These are phyloP conservation scores for Pelmatolapia mariae DNA, from an alignment of 2,113 vertebrate genomes.

Conservation along the genomic window DNA sequence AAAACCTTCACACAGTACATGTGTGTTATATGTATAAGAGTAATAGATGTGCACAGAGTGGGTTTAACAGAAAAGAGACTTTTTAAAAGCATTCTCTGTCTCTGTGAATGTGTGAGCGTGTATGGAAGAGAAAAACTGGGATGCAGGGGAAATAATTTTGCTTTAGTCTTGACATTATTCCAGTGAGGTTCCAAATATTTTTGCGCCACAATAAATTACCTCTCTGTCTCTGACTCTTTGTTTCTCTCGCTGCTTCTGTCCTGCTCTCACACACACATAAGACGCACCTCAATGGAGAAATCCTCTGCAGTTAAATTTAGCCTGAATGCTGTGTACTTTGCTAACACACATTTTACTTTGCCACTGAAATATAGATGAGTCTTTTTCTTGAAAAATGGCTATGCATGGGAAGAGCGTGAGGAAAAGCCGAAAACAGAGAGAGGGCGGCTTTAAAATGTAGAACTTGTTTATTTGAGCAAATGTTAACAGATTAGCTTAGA, in stretches of 20 bases:
- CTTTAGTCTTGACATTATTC: constrained; percentile 19
- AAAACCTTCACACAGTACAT: not conserved
- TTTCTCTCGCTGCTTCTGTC: not conserved
- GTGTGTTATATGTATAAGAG: not conserved
- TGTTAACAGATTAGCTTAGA: not conserved
- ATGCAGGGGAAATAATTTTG: not conserved
- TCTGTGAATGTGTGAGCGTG: not conserved
- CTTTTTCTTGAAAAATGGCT: constrained; percentile 16
- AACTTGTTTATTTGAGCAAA: not conserved
- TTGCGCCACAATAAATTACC: not conserved
- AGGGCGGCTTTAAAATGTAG: not conserved
- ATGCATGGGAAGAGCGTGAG: not conserved
- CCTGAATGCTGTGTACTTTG: constrained; percentile 43
- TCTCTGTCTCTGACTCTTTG: not conserved
- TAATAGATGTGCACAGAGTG: not conserved
- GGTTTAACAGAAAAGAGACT: not conserved
- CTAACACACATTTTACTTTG: constrained; percentile 48
- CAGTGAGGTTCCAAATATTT: constrained; percentile 7
- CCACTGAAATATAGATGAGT: constrained; percentile 59
- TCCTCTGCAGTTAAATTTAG: constrained; percentile 50
- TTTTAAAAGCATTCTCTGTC: not conserved
- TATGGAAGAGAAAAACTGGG: not conserved
- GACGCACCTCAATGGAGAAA: not conserved
- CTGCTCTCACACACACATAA: not conserved
- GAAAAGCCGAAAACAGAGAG: not conserved